Base-by-base conservation (phyloP, 2,888 invertebrate species). In the Rambutsinella grinnellia region DNA sequence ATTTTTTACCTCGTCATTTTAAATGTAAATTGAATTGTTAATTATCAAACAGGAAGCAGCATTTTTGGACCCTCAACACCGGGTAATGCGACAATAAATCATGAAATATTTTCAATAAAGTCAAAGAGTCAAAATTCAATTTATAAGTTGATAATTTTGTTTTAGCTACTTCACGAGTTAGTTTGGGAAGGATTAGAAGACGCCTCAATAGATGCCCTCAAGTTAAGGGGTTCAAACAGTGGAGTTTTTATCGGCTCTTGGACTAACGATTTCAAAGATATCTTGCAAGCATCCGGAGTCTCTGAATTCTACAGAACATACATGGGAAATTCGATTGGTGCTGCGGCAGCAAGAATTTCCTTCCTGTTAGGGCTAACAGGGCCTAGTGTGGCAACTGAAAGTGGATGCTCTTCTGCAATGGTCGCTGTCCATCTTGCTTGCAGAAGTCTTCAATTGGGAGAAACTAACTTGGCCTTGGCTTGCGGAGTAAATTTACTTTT, bases 321-420 rank as follows among this genome's bases (percentile, higher is more conserved):
- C 36, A 68, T 79, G 65, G 79, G 79, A 3, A 76, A 68, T 27
- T 70, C 67, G 10, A 68, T 71, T 19, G 72, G 76, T 2, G 67
- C 79, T 1, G 63, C 63, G 2, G 74, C 76, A 8, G 76, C 70
- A 23, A 58, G 76, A 60, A 62, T 79, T 23, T 71, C 76, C 1
- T 62, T 63, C 44, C 27, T 71, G 19, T 23, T 79, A 24, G 76
- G 72, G 8, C 13, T 76, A n/a, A 76, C 63, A 6, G 79, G 79
- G 3, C 76, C 79, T 13, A 61, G 71, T 19, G 27, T 76, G 23
- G 72, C 76, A 0, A 76, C 60, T 0, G 77, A 26, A 57, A 24
- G 49, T 15, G 71, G 70, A 2, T 79, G 78, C 44, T 63, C 75
- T 2, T 74, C 74, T 5, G 69, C 78, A 21, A 70, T 66, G 60